phyloP scores from a whole-genome alignment of 2,888 invertebrate genomes.

The Panopea generosa region DNA sequence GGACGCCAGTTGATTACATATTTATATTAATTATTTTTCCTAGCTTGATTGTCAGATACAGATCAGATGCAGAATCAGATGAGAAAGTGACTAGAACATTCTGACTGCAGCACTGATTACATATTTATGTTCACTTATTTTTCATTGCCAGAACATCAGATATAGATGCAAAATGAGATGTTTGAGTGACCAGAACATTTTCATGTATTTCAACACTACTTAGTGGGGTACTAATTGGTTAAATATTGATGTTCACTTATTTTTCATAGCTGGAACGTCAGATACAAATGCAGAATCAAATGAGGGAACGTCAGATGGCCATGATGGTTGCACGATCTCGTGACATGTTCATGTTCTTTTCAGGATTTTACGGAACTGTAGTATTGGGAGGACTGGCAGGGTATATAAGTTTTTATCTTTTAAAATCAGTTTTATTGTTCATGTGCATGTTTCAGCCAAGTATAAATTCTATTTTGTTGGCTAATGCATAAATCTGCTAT shows the following conservation, averaged over 20 bases:
- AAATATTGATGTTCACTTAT: too few relatives aligned
- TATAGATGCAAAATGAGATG: constrained; percentile 93
- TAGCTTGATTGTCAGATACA: too few relatives aligned
- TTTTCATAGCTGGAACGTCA: constrained; percentile 90
- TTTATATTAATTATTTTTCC: too few relatives aligned
- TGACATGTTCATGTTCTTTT: constrained; percentile 91
- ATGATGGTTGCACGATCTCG: constrained; percentile 89
- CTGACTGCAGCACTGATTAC: too few relatives aligned
- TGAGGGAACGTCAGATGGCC: constrained; percentile 91
- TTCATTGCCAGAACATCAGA: constrained; percentile 90
- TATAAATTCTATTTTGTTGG: not conserved
- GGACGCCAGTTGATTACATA: too few relatives aligned
- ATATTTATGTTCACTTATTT: too few relatives aligned
- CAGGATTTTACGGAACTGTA: constrained; percentile 89
- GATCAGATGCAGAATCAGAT: too few relatives aligned
- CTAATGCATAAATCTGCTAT: too few relatives aligned
- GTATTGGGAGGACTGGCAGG: constrained; percentile 85
- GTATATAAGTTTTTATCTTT: constrained; percentile 72
- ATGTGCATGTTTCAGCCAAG: constrained; percentile 7
- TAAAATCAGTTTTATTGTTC: constrained; percentile 1
- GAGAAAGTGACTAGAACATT: too few relatives aligned
- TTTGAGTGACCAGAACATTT: constrained; percentile 91
- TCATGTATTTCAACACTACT: too few relatives aligned
- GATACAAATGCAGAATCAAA: constrained; percentile 92
- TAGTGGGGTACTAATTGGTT: too few relatives aligned